Evolutionary conservation across 2,888 invertebrate species (phyloP).

Genomic region (Hyles lineata): DNA sequence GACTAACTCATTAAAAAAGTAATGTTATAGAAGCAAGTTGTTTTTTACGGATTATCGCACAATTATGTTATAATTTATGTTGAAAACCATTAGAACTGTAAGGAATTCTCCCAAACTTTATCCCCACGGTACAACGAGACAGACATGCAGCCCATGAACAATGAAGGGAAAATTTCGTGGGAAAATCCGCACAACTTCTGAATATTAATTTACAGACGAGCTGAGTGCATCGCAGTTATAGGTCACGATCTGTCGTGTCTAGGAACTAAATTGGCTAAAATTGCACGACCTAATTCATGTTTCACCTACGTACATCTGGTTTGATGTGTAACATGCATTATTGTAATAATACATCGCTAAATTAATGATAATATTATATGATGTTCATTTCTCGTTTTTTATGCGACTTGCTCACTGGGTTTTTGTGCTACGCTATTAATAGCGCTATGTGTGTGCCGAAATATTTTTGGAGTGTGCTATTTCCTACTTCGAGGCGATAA

Average conservation of each 20-base stretch:
- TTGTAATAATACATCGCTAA: background rate
- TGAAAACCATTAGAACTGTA: background rate
- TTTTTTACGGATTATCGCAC: too few species aligned
- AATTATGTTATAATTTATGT: background rate
- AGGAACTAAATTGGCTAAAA: constrained; percentile 25
- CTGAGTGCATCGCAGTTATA: constrained; percentile 25
- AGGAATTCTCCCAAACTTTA: background rate
- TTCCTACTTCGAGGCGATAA: background rate
- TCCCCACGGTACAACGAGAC: background rate
- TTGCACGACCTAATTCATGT: constrained; percentile 25
- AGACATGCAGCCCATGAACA: background rate
- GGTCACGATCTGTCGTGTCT: constrained; percentile 24
- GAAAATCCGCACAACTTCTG: constrained; percentile 22
- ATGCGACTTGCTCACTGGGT: constrained; percentile 3
- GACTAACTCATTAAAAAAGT: too few species aligned
- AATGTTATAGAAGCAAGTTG: too few species aligned
- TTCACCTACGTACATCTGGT: constrained; percentile 24
- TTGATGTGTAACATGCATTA: constrained; percentile 9
- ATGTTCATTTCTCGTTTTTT: constrained; percentile 6
- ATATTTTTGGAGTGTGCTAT: background rate
- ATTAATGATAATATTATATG: background rate
- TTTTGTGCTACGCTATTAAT: constrained; percentile 3
- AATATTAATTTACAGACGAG: constrained; percentile 21
- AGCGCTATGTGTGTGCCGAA: background rate
- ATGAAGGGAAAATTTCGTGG: constrained; percentile 23